Percentiles rank a stretch among this genome's conserved stretches.
Evolutionary conservation across 2,888 invertebrate species (phyloP).

Genomic region (Caenorhabditis uteleia): DNA sequence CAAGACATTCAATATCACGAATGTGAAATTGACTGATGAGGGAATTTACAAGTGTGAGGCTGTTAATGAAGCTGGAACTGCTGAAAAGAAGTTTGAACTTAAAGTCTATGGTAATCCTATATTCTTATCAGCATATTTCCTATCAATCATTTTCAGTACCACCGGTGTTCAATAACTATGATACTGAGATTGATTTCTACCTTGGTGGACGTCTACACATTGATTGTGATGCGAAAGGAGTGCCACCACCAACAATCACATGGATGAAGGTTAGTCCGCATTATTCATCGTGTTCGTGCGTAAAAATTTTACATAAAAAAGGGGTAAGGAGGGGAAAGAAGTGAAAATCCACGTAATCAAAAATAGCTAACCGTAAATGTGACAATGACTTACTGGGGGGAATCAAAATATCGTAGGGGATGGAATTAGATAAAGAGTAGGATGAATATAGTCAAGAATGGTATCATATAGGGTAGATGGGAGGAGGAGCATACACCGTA

Average conservation of each 20-base stretch:
- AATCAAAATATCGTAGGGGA: conserved; percentile 8
- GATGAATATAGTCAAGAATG: conserved; percentile 13
- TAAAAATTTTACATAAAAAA: neutral
- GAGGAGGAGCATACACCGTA: conserved; percentile 65
- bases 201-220: conserved; percentile 74
- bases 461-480: conserved; percentile 24
- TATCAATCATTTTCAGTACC: conserved; percentile 69
- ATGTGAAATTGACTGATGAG: conserved; percentile 71
- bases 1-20: conserved; percentile 55
- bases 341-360: conserved; percentile 23
- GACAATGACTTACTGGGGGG: neutral
- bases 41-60: conserved; percentile 75
- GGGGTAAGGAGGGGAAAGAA: conserved; percentile 3
- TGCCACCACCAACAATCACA: conserved; percentile 73
- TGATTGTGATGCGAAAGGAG: conserved; percentile 74
- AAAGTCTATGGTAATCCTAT: conserved; percentile 75
- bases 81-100: conserved; percentile 73
- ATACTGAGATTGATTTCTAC: conserved; percentile 61
- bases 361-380: conserved; percentile 7
- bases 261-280: conserved; percentile 72
- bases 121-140: neutral
- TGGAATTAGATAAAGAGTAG: conserved; percentile 16
- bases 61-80: conserved; percentile 74
- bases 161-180: conserved; percentile 70
- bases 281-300: neutral